Base-by-base conservation (phyloP, 2,113 vertebrate genomes). In the Benitochromis conjunctus region DNA sequence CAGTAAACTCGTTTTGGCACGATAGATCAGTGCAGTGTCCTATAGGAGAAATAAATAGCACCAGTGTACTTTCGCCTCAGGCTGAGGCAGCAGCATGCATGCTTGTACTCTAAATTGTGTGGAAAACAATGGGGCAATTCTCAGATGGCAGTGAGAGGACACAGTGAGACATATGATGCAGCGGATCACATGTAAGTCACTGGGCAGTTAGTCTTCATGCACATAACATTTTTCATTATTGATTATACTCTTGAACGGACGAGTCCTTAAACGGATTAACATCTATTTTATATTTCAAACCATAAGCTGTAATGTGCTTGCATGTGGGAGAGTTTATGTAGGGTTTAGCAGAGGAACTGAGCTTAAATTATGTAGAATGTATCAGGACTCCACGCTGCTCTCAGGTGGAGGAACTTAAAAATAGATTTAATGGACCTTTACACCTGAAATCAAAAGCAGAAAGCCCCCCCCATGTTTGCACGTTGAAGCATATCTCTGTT, bases 101-200 rank as follows among this genome's bases (percentile, higher is more conserved):
- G 88, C 78, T n/a, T n/a, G 56, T 46, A n/a, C 5, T 7, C 29
- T 55, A 51, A 85, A 53, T n/a, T 88, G 46, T 82, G 74, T 71
- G 46, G 55, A 43, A 2, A 85, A 92, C 86, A 92, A 90, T 83
- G 84, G 64, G 31, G 62, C 29, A 36, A 79, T 91, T 91, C 81
- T 89, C 79, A 84, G 60, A 79, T 36, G 53, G 86, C 62, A 51
- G 54, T 31, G 89, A 79, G 46, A 66, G 24, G 66, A 71, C 11
- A 46, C 60, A 71, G 31, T 56, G 85, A 64, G 38, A 56, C 46
- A 58, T 26, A 69, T 76, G 51, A 77, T 77, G 55, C 71, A n/a
- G 36, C 18, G n/a, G 77, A 80, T 90, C 85, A 90, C 84, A 93
- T 84, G 85, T 34, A 58, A 71, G 9, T 41, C 88, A 62, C 26